phyloP scores from a whole-genome alignment of 1,140 invertebrate species.

The Akabosia matsudoensis region DNA sequence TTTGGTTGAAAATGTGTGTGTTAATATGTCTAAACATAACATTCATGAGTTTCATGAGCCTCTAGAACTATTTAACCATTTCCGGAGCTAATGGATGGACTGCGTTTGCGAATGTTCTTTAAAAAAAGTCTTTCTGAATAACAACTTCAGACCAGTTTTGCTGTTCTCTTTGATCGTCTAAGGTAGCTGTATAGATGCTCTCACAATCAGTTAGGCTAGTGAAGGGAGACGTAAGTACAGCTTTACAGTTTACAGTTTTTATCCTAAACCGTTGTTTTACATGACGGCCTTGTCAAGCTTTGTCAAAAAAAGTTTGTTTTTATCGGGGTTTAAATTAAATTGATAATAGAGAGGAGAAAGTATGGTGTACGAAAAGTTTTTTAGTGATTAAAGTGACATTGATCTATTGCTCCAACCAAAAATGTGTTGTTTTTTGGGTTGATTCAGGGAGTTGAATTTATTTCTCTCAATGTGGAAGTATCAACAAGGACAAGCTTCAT shows the following conservation, averaged over 20 bases:
- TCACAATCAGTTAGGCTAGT: too few relatives aligned
- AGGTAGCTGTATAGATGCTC: too few relatives aligned
- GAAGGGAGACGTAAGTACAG: too few relatives aligned
- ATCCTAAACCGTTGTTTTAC: too few relatives aligned
- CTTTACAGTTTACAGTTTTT: too few relatives aligned
- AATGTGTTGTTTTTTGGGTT: too few relatives aligned
- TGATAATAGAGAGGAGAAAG: not conserved
- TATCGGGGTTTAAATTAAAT: not conserved
- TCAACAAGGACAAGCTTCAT: too few relatives aligned
- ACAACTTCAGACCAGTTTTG: too few relatives aligned
- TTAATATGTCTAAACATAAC: constrained; percentile 24
- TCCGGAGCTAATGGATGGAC: constrained; percentile 1
- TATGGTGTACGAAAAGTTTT: not conserved
- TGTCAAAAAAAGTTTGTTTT: not conserved
- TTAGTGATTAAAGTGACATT: not conserved
- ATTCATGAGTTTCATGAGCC: constrained; percentile 3
- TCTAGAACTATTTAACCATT: constrained; percentile 20
- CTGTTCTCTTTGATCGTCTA: too few relatives aligned
- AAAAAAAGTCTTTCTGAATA: too few relatives aligned
- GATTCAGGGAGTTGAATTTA: too few relatives aligned
- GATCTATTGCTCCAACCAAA: not conserved
- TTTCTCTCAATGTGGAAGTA: too few relatives aligned
- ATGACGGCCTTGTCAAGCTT: not conserved
- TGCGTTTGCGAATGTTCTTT: not conserved
- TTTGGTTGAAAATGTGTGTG: constrained; percentile 6